phyloP scores from a whole-genome alignment of 64 coral and sea anemone genomes.

The Platygyra sinensis region DNA sequence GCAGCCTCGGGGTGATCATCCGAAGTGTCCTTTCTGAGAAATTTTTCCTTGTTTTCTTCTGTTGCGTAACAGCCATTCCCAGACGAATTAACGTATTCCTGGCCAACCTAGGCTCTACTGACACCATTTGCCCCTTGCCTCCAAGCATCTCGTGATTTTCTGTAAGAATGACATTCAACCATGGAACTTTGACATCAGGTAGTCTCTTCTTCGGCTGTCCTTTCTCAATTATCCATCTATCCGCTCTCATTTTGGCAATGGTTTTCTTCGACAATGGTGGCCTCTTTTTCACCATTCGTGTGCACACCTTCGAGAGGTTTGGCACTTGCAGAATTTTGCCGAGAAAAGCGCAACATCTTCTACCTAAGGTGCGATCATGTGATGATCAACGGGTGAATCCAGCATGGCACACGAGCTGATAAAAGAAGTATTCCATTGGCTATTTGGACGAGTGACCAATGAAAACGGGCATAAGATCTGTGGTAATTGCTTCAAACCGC shows the following conservation, averaged over 20 bases:
- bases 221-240: background rate
- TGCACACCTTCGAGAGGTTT: slow-evolving; percentile 32
- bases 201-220: slow-evolving; percentile 57
- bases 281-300: slow-evolving; percentile 80
- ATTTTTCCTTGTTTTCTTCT: slow-evolving; percentile 76
- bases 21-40: slow-evolving; percentile 42
- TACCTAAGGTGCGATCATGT: no score
- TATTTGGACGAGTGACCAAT: slow-evolving; percentile 31
- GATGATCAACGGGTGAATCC: background rate
- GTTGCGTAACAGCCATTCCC: slow-evolving; percentile 87
- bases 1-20: slow-evolving; percentile 48
- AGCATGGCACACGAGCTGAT: background rate
- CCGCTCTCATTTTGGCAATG: background rate
- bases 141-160: slow-evolving; percentile 75
- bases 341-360: slow-evolving; percentile 64
- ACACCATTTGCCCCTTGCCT: slow-evolving; percentile 68
- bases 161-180: slow-evolving; percentile 68
- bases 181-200: slow-evolving; percentile 56
- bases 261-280: background rate
- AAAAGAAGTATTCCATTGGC: slow-evolving; percentile 50
- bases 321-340: slow-evolving; percentile 53
- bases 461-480: slow-evolving; percentile 1
- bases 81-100: slow-evolving; percentile 80
- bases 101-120: slow-evolving; percentile 77
- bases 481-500: background rate